These are phyloP conservation scores for Rugalucina vietnamica DNA, from an alignment of 2,888 invertebrate species.

Conservation along the genomic window DNA sequence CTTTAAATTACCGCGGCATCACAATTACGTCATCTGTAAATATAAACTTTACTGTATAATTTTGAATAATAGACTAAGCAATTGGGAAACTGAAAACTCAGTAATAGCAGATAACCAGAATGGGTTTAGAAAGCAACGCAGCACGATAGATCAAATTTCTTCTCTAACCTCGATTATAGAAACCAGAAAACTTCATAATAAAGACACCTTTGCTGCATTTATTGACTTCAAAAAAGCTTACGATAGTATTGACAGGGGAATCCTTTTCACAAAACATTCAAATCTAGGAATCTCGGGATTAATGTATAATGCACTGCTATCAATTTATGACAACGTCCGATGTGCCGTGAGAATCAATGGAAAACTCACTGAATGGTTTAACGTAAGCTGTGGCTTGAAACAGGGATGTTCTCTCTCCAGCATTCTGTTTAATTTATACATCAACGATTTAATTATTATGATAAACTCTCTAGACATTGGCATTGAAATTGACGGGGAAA, in stretches of 20 bases:
- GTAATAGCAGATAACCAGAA: conserved; percentile 21
- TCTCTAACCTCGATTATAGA: conserved; percentile 3
- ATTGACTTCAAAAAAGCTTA: too few species aligned
- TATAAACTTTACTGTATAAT: conserved; percentile 28
- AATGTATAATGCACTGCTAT: background rate
- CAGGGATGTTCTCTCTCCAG: background rate
- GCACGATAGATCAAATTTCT: conserved; percentile 22
- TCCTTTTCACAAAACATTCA: background rate
- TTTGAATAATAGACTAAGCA: conserved; percentile 24
- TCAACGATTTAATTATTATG: background rate
- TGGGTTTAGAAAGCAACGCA: conserved; percentile 28
- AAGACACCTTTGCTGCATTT: background rate
- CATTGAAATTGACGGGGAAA: background rate
- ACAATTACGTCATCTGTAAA: conserved; percentile 11
- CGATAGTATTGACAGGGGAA: too few species aligned
- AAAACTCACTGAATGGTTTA: background rate
- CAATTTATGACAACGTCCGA: background rate
- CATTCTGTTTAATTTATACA: background rate
- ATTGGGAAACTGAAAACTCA: background rate
- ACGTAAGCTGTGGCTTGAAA: background rate
- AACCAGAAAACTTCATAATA: background rate
- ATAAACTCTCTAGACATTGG: background rate
- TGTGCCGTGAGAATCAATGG: background rate
- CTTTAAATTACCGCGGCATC: conserved; percentile 15
- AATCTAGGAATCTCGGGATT: background rate